These are phyloP conservation scores for Actinopyga echinites DNA, from an alignment of 53 echinoderm and acorn worm genomes.

Conservation along the genomic window DNA sequence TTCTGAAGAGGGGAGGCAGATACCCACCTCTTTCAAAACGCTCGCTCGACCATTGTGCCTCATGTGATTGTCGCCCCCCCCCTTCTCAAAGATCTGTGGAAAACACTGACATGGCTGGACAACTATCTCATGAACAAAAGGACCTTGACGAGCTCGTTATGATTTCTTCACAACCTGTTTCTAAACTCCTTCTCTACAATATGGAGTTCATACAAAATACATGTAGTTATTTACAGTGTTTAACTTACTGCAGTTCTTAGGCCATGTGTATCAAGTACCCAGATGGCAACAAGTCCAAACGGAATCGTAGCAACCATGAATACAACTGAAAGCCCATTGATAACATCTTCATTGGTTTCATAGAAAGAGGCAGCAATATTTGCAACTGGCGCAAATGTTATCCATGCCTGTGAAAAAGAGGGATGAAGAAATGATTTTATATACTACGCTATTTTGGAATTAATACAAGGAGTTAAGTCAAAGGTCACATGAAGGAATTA, in stretches of 20 bases:
- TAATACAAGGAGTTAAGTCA: too few relatives aligned
- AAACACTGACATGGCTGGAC: too few relatives aligned
- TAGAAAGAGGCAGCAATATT: constrained; percentile 72
- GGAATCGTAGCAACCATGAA: constrained; percentile 90
- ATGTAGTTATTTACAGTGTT: not conserved
- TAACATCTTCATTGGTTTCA: constrained; percentile 48
- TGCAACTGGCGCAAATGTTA: constrained; percentile 84
- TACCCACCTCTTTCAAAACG: too few relatives aligned
- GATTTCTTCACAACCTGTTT: not conserved
- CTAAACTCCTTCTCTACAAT: not conserved
- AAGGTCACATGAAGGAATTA: too few relatives aligned
- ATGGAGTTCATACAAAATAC: not conserved
- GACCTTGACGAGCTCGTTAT: too few relatives aligned
- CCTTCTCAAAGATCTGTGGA: too few relatives aligned
- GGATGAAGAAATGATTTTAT: too few relatives aligned
- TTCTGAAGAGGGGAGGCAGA: too few relatives aligned
- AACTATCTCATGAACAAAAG: not conserved
- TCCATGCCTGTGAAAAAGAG: constrained; percentile 74
- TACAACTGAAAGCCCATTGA: constrained; percentile 86
- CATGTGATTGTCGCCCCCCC: too few relatives aligned
- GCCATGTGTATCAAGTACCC: constrained; percentile 84
- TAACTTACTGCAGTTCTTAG: constrained; percentile 77
- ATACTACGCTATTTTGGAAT: too few relatives aligned
- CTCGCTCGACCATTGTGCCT: too few relatives aligned
- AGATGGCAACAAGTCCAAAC: constrained; percentile 82